A percentile compares a stretch with the other conserved stretches of the same genome.
Evolutionary conservation across 2,888 invertebrate genomes (phyloP).

Genomic region (Stegana nigrithorax): DNA sequence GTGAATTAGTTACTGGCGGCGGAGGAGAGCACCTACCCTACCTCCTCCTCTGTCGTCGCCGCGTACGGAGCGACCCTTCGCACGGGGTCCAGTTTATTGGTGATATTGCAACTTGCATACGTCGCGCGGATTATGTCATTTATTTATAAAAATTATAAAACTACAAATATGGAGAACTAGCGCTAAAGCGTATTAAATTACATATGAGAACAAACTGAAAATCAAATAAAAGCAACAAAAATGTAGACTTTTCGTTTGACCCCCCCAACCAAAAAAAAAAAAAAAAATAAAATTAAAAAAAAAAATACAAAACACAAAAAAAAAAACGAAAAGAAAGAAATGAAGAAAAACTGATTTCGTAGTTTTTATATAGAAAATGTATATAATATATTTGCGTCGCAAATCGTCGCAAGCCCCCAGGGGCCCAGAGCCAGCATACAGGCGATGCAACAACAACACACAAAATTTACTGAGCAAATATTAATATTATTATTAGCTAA

Average conservation of each 20-base stretch:
- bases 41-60: conserved; percentile 29
- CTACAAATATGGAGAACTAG: conserved; percentile 40
- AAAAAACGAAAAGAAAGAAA: no score
- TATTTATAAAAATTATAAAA: conserved; percentile 48
- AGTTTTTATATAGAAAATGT: conserved; percentile 12
- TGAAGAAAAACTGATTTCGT: conserved; percentile 5
- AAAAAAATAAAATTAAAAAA: neutral
- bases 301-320: no score
- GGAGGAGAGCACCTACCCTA: conserved; percentile 15
- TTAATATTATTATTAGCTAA: conserved; percentile 17
- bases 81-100: conserved; percentile 50
- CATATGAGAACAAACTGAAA: conserved; percentile 40
- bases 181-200: conserved; percentile 35
- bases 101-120: conserved; percentile 41
- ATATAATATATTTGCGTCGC: conserved; percentile 39
- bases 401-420: conserved; percentile 32
- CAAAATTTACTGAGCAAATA: conserved; percentile 1
- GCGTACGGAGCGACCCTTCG: neutral
- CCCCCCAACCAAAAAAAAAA: neutral
- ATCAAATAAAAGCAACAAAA: conserved; percentile 45
- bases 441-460: neutral
- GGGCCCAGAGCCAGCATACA: conserved; percentile 21
- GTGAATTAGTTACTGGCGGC: conserved; percentile 31
- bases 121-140: conserved; percentile 55
- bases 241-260: conserved; percentile 48